phyloP scores from a whole-genome alignment of 2,113 vertebrate genomes.

The Pomatorhinus ruficollis region DNA sequence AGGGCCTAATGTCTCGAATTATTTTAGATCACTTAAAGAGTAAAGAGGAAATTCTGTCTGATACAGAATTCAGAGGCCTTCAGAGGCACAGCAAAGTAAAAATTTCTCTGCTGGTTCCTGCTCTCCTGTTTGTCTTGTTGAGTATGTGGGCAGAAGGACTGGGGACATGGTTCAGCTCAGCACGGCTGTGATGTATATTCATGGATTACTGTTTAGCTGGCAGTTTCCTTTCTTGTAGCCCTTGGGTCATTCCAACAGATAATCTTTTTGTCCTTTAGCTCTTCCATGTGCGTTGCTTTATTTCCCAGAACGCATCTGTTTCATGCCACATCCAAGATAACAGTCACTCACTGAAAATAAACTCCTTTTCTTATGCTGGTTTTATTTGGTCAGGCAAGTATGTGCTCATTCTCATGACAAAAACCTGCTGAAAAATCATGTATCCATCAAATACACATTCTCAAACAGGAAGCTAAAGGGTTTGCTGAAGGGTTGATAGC shows the following conservation, averaged over 20 bases:
- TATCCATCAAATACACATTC: background rate
- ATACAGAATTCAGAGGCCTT: background rate
- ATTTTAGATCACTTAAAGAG: background rate
- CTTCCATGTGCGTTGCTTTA: rapidly evolving
- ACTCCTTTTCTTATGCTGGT: rapidly evolving
- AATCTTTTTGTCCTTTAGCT: background rate
- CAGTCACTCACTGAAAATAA: background rate
- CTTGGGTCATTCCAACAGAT: background rate
- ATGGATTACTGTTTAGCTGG: background rate
- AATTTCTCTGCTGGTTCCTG: background rate
- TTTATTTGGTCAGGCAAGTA: background rate
- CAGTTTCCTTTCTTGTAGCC: background rate
- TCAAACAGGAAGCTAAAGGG: background rate
- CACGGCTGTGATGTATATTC: background rate
- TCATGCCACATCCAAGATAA: background rate
- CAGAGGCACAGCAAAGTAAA: background rate
- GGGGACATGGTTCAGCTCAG: background rate
- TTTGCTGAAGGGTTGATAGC: background rate
- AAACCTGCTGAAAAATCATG: background rate
- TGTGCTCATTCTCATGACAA: background rate
- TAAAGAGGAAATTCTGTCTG: background rate
- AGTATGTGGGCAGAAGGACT: background rate
- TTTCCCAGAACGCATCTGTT: background rate
- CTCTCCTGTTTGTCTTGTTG: background rate
- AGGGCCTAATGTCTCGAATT: background rate